Percentiles rank a stretch among this genome's conserved stretches.
Conservation (phyloP, 2,113 vertebrate genomes). For the Danionella cerebrum region DNA sequence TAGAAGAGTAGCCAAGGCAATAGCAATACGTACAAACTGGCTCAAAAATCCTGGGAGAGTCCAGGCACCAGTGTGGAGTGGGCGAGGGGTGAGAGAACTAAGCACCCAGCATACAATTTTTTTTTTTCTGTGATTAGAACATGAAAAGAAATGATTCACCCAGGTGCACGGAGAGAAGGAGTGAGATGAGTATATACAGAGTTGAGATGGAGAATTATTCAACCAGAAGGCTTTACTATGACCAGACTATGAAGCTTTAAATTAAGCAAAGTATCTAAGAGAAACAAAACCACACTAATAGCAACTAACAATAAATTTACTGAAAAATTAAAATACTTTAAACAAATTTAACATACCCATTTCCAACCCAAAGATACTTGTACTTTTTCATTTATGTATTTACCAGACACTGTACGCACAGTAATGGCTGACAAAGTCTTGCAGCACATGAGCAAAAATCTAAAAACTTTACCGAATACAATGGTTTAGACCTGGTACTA, state of each 20-base stretch:
- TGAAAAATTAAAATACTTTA: too few relatives aligned
- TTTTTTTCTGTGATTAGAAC: slow-evolving; percentile 19
- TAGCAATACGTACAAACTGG: slow-evolving; percentile 33
- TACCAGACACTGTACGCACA: too few relatives aligned
- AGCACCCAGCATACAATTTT: slow-evolving; percentile 8
- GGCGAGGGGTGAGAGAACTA: slow-evolving; percentile 30
- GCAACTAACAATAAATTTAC: neutral
- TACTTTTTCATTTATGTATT: too few relatives aligned
- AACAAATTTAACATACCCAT: too few relatives aligned
- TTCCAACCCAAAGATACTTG: too few relatives aligned
- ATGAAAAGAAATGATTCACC: slow-evolving; percentile 21
- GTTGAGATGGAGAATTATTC: neutral
- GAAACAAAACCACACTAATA: neutral
- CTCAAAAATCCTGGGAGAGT: slow-evolving; percentile 36
- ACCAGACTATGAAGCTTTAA: neutral
- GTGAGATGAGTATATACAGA: neutral
- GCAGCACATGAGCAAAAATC: too few relatives aligned
- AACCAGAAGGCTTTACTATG: neutral
- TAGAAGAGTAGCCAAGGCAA: slow-evolving; percentile 25
- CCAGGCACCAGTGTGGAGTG: slow-evolving; percentile 31
- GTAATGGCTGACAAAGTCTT: too few relatives aligned
- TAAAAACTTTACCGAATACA: too few relatives aligned
- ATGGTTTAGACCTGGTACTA: too few relatives aligned
- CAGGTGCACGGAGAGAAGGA: slow-evolving; percentile 20
- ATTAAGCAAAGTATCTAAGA: neutral